These are phyloP conservation scores for Haliaeetus vocifer DNA, from an alignment of 2,797 vertebrate species.

Conservation along the genomic window DNA sequence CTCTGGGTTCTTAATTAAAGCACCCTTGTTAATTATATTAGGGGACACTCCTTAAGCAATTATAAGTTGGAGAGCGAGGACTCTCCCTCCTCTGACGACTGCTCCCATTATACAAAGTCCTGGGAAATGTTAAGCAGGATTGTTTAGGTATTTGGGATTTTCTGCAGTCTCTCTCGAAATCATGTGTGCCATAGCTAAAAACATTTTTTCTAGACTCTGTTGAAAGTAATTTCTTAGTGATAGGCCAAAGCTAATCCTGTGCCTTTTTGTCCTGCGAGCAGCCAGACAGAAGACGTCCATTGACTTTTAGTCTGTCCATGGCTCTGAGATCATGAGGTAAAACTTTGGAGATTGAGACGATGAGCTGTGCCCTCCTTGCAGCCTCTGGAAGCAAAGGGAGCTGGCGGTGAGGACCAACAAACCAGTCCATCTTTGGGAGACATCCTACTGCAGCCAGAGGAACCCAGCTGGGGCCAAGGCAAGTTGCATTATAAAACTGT, in stretches of 20 bases:
- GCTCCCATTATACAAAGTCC: not conserved
- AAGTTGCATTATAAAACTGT: not conserved
- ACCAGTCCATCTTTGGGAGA: not conserved
- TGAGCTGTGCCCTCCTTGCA: not conserved
- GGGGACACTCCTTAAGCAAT: conserved; percentile 67
- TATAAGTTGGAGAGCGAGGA: not conserved
- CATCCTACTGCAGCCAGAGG: not conserved
- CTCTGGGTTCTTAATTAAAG: conserved; percentile 72
- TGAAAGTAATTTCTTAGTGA: not conserved
- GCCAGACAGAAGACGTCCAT: rapidly evolving
- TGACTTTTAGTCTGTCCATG: not conserved
- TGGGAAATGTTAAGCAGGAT: not conserved
- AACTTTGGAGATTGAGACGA: not conserved
- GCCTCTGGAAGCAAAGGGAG: not conserved
- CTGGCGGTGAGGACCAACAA: not conserved
- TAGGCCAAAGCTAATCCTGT: not conserved
- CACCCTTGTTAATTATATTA: conserved; percentile 65
- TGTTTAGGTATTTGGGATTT: not conserved
- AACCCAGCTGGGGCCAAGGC: not conserved
- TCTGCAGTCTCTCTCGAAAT: not conserved
- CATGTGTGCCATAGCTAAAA: rapidly evolving
- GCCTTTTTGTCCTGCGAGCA: not conserved
- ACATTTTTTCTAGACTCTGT: rapidly evolving
- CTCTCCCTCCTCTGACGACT: not conserved
- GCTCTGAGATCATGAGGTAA: rapidly evolving